phyloP scores from a whole-genome alignment of 2,113 vertebrate species.

The Phalacrocorax pelagicus region DNA sequence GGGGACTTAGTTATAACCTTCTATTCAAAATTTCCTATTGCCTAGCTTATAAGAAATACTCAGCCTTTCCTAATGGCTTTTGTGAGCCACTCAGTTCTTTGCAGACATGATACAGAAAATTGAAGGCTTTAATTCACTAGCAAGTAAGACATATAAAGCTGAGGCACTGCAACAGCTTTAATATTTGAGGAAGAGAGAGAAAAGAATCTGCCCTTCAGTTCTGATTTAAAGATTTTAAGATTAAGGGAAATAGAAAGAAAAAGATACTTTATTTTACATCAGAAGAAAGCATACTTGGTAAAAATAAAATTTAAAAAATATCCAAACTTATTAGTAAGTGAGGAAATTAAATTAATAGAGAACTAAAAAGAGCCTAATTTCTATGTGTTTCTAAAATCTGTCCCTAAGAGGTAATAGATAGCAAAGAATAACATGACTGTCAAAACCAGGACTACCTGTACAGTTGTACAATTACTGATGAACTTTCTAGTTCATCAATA shows the following conservation, averaged over 20 bases:
- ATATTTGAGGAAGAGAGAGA: neutral
- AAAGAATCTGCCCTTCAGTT: neutral
- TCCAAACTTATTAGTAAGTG: neutral
- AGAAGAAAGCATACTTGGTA: neutral
- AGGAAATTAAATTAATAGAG: neutral
- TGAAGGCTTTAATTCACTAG: neutral
- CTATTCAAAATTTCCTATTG: neutral
- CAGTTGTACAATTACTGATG: neutral
- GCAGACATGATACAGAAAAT: neutral
- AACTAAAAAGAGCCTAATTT: neutral
- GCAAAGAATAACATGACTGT: neutral
- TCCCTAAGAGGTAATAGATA: neutral
- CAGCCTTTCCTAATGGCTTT: neutral
- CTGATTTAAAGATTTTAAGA: neutral
- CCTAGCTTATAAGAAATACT: neutral
- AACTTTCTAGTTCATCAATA: neutral
- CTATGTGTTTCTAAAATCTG: neutral
- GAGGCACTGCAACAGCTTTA: neutral
- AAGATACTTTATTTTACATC: neutral
- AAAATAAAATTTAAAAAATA: neutral
- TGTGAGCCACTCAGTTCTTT: neutral
- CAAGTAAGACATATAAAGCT: neutral
- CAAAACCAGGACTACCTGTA: neutral
- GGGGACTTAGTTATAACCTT: neutral
- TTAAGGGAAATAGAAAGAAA: neutral